These are phyloP conservation scores for Dione juno DNA, from an alignment of 2,888 invertebrate genomes.

Conservation along the genomic window DNA sequence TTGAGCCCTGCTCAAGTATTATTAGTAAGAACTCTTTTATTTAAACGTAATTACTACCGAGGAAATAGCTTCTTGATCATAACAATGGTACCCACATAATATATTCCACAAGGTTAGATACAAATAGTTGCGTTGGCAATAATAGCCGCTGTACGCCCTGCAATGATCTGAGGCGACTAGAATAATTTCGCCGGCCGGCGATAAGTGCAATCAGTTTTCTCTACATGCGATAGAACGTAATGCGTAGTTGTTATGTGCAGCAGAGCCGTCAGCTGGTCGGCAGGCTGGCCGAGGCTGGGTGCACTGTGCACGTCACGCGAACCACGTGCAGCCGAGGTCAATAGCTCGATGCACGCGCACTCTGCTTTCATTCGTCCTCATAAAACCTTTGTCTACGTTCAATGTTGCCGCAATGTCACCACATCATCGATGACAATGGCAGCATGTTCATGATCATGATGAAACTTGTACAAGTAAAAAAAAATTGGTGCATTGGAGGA, in stretches of 20 bases:
- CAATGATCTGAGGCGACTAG: constrained; percentile 43
- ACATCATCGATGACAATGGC: constrained; percentile 46
- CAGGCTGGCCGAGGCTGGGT: constrained; percentile 29
- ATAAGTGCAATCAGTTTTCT: constrained; percentile 42
- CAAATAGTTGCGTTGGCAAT: constrained; percentile 38
- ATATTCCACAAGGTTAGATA: constrained; percentile 9
- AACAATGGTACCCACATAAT: neutral
- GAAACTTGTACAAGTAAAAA: constrained; percentile 20
- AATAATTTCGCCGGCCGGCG: constrained; percentile 48
- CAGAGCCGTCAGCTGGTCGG: constrained; percentile 17
- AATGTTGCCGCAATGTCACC: constrained; percentile 48
- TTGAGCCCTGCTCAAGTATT: neutral
- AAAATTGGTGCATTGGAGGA: constrained; percentile 40
- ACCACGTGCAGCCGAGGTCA: constrained; percentile 71
- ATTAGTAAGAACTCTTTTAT: neutral
- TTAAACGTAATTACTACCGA: neutral
- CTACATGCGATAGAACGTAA: constrained; percentile 34
- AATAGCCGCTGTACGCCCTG: constrained; percentile 39
- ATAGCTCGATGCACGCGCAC: constrained; percentile 62
- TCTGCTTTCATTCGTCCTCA: constrained; percentile 46
- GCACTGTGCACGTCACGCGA: constrained; percentile 50
- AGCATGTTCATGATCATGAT: constrained; percentile 39
- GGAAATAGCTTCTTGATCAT: neutral
- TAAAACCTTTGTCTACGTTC: constrained; percentile 53
- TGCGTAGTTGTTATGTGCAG: constrained; percentile 34